Base-by-base conservation (phyloP, 2,113 vertebrate species). In the Lamprologus sp. region DNA sequence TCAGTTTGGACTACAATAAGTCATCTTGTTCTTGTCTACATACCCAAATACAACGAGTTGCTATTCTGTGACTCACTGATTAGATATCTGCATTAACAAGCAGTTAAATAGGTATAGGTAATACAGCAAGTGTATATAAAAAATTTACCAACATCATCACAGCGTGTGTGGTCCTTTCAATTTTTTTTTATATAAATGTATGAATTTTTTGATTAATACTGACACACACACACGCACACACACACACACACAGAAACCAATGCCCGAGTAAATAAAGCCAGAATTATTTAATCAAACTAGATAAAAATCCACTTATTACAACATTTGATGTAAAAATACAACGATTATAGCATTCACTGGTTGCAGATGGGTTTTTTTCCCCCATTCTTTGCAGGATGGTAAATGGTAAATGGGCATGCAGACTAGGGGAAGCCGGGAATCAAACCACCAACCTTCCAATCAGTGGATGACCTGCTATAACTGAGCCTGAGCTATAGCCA, bases 301-400 rank as follows among this genome's bases (percentile, higher is more conserved):
- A 45, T 3, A 73, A 73, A 73, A 45, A 45, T 45, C 21, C 8
- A 73, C 68, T 40, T 45, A 73, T 40, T 13, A 40, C 35, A 42
- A 9, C 35, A 70, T 40, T 70, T 40, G 63, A 40, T 70, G 11
- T 9, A 70, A 45, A 73, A 73, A 40, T 40, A 68, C 35, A 40
- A 37, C 7, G 1, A 68, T 40, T 68, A 40, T 13, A 13, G 19
- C 11, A 68, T 6, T 68, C 11, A 13, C 33, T 68, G 65, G 65
- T 45, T 26, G 37, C 65, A 73, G 37, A 23, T 45, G 28, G 1
- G 4, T 60, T 63, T 60, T 63, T 33, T 19, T 0, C 0, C 0
- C 28, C 28, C 2, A 63, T 63, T 63, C 28, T 63, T 11, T 2
- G 13, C 35, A 42, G 14, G 55, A 17, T 31, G 26, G 55, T 58